These are phyloP conservation scores for Nezara viridula DNA, from an alignment of 2,888 invertebrate genomes.

Conservation along the genomic window DNA sequence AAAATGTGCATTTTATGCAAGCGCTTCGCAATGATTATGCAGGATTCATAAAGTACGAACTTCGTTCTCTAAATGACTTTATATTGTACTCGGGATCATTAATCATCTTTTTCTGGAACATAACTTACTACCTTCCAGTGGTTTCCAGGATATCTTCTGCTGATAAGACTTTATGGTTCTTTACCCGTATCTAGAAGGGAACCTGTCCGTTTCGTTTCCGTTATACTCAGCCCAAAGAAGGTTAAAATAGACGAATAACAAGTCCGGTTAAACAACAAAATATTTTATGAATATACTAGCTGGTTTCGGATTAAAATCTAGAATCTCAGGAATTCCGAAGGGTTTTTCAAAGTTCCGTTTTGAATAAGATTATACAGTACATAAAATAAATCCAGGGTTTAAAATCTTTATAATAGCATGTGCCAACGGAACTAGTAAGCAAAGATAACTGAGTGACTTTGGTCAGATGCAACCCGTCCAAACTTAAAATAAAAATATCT, in stretches of 20 bases:
- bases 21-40: neutral
- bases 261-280: neutral
- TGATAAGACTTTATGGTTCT: neutral
- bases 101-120: neutral
- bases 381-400: neutral
- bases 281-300: neutral
- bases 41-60: neutral
- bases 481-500: too few species aligned
- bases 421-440: neutral
- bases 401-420: neutral
- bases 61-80: neutral
- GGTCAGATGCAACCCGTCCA: neutral
- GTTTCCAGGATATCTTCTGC: neutral
- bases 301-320: neutral
- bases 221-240: neutral
- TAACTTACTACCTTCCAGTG: constrained; percentile 6
- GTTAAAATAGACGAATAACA: neutral
- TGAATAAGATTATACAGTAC: neutral
- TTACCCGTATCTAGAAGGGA: neutral
- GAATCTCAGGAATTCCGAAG: neutral
- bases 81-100: neutral
- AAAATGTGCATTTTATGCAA: neutral
- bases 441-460: neutral
- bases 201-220: constrained; percentile 1
- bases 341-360: neutral